Base-by-base conservation (phyloP, 2,888 invertebrate species). In the Boloria selene region DNA sequence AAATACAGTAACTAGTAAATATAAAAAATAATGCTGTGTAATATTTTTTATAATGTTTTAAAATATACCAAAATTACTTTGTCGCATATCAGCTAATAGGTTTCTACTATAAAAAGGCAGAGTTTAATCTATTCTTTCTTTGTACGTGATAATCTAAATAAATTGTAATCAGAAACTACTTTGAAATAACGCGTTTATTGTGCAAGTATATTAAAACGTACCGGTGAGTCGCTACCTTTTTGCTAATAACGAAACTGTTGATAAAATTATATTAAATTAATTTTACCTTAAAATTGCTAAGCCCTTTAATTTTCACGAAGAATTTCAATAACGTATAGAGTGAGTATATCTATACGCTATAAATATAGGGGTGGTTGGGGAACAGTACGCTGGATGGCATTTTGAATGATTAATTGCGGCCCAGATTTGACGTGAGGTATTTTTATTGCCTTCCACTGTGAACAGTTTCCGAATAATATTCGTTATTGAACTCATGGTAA, bases 361-460 rank as follows among this genome's bases (percentile, higher is more conserved):
- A 65, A 67, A 67, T 65, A 55, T 65, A 65, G 59, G 59, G 56
- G 65, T 51, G 63, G 52, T 65, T 59, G 60, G 70, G 65, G 67
- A 63, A 77, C 77, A 74, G 77, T 74, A 76, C 76, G 78, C 77
- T 76, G 74, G 77, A 83, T 86, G 85, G 85, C 81, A 88, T 88
- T 86, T 83, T 77, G 79, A 86, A 88, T 89, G 87, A 90, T 86
- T 87, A 87, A 89, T 88, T 81, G 85, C 83, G 77, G 79, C 77
- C 75, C 79, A 84, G 86, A 88, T 88, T 89, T 88, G 88, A 88
- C 85, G 80, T 77, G 80, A 84, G 85, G 86, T 83, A 89, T 90
- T 89, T 90, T 88, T 90, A 89, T 89, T 89, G 80, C 85, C 80
- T 75, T 72, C 78, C 79, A 74, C 76, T 78, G 80, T 78, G 80